Conservation (phyloP, 2,113 vertebrate genomes). For the Gnathonemus longibarbis region DNA sequence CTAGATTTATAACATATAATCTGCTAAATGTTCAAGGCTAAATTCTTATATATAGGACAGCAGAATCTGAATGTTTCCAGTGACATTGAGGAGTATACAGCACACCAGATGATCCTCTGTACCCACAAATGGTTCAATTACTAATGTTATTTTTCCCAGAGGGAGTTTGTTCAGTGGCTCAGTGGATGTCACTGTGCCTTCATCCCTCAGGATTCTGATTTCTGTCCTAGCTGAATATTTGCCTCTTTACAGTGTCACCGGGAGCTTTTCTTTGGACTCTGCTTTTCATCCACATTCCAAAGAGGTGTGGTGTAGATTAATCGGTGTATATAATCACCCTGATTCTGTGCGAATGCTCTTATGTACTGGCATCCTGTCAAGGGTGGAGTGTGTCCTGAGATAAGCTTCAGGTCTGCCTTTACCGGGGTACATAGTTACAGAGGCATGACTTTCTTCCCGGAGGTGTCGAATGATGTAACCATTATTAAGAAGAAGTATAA, state of each 20-base stretch:
- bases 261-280: background rate
- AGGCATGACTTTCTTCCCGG: background rate
- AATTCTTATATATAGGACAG: background rate
- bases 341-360: background rate
- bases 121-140: background rate
- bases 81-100: background rate
- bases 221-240: background rate
- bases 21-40: slow-evolving; percentile 7
- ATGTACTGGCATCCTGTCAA: background rate
- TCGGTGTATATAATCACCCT: background rate
- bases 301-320: background rate
- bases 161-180: background rate
- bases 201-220: background rate
- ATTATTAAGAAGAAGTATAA: background rate
- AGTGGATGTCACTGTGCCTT: background rate
- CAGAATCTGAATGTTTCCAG: background rate
- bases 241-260: background rate
- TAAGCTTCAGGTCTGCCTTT: background rate
- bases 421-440: background rate
- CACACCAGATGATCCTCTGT: background rate
- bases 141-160: background rate
- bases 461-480: background rate
- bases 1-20: slow-evolving; percentile 4
- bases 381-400: background rate
- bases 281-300: background rate